Evolutionary conservation across 2,888 invertebrate genomes (phyloP), one percentile per base, ranked within the genome.

Genomic region (Aphidoletes aphidimyza): DNA sequence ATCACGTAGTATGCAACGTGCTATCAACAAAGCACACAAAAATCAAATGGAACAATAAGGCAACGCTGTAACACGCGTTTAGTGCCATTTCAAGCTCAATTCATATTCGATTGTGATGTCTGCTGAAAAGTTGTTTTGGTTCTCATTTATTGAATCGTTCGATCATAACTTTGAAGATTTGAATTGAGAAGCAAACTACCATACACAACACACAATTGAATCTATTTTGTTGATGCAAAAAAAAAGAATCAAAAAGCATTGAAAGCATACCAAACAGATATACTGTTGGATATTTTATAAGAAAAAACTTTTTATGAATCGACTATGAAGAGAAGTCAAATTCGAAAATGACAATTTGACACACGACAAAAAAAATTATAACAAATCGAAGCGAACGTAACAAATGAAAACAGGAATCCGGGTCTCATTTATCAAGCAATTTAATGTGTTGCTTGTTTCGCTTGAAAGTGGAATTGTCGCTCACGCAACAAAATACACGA

Each of bases 381-480:
- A 54, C n/a, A 5, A 19, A 39, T 39, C 6, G 39, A 39, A 39
- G n/a, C n/a, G 39, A 39, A 39, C 11, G 39, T 8, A 39, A 11
- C 39, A 11, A 47, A 47, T n/a, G n/a, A n/a, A 11, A 47, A 54
- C 6, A 14, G 22, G 34, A 69, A 69, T 69, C 34, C 30, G 11
- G 30, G 69, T 69, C 30, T 69, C 69, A 69, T 69, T 69, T 69
- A 69, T 69, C 69, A 69, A 69, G 30, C 69, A 69, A 69, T 69
- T 69, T 69, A 69, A 69, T 69, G 30, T 34, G 17, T 26, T 54
- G 26, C 47, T 47, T 9, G 17, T 47, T 19, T 19, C 19, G 9
- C 47, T 9, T 47, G 17, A 47, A 47, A 14, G 14, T 14, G 42
- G 42, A 42, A n/a, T n/a, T n/a, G n/a, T 42, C 26, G 5, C 30